Conservation (phyloP, 2,113 vertebrate genomes). For the Platichthys flesus region DNA sequence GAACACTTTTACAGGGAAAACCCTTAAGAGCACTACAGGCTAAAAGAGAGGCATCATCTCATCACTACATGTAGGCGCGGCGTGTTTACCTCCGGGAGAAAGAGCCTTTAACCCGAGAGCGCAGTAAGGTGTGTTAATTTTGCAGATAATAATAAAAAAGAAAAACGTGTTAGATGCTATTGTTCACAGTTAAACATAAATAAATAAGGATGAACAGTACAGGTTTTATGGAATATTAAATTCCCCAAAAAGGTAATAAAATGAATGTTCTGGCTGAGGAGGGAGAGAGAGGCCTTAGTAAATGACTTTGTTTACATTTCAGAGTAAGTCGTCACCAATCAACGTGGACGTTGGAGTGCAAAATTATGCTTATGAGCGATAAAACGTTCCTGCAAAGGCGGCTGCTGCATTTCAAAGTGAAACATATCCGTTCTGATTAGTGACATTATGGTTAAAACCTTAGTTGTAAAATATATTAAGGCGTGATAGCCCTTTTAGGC, state of each 20-base stretch:
- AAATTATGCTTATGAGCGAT: conserved; percentile 47
- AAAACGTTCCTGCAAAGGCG: conserved; percentile 51
- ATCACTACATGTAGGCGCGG: conserved; percentile 37
- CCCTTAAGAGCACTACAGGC: conserved; percentile 74
- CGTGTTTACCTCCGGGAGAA: conserved; percentile 36
- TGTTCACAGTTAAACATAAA: conserved; percentile 67
- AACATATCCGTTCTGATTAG: conserved; percentile 48
- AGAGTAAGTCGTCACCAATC: conserved; percentile 5
- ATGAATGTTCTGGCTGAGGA: conserved; percentile 17
- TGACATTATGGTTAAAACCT: conserved; percentile 57
- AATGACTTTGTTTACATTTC: conserved; percentile 22
- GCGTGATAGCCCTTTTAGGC: conserved; percentile 71
- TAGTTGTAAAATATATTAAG: conserved; percentile 63
- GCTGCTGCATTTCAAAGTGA: conserved; percentile 53
- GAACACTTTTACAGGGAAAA: conserved; percentile 57
- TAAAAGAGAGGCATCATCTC: conserved; percentile 66
- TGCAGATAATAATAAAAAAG: conserved; percentile 3
- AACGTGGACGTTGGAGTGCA: conserved; percentile 46
- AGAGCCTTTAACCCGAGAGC: conserved; percentile 23
- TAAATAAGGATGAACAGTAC: conserved; percentile 67
- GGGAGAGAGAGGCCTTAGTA: conserved; percentile 28
- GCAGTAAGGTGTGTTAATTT: conserved; percentile 33
- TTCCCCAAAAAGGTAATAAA: conserved; percentile 42
- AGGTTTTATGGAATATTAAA: conserved; percentile 47
- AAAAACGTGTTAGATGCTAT: conserved; percentile 4